These are phyloP conservation scores for Hafferia zeledoni DNA, from an alignment of 2,797 vertebrate species.

Conservation along the genomic window DNA sequence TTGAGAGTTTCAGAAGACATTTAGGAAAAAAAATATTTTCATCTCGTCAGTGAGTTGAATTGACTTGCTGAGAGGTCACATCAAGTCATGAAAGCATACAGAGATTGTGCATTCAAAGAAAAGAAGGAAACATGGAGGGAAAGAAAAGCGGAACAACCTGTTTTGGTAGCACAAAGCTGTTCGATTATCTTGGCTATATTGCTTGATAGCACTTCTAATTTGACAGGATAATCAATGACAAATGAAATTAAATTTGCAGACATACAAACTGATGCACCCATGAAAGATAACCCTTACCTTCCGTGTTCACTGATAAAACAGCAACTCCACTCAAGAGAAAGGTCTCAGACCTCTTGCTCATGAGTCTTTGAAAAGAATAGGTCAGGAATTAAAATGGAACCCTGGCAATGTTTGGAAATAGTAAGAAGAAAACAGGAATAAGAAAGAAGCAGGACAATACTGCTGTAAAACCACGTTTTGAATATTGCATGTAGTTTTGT, in stretches of 20 bases:
- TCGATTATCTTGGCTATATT: background rate
- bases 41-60: background rate
- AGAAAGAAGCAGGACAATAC: background rate
- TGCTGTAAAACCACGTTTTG: background rate
- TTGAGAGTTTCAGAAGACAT: background rate
- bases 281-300: background rate
- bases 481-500: background rate
- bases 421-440: background rate
- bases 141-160: background rate
- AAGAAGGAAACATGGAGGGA: background rate
- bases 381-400: background rate
- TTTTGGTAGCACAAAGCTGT: background rate
- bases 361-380: background rate
- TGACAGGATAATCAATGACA: background rate
- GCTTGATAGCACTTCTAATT: background rate
- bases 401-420: fast-evolving
- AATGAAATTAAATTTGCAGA: background rate
- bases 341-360: background rate
- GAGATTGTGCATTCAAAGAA: background rate
- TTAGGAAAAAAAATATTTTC: background rate
- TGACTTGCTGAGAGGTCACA: background rate
- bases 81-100: background rate
- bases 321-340: background rate
- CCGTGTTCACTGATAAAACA: background rate
- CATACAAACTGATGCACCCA: background rate